Evolutionary conservation across 2,113 vertebrate species (phyloP), one percentile per base, ranked within the genome.

Genomic region (Chaenocephalus aceratus): DNA sequence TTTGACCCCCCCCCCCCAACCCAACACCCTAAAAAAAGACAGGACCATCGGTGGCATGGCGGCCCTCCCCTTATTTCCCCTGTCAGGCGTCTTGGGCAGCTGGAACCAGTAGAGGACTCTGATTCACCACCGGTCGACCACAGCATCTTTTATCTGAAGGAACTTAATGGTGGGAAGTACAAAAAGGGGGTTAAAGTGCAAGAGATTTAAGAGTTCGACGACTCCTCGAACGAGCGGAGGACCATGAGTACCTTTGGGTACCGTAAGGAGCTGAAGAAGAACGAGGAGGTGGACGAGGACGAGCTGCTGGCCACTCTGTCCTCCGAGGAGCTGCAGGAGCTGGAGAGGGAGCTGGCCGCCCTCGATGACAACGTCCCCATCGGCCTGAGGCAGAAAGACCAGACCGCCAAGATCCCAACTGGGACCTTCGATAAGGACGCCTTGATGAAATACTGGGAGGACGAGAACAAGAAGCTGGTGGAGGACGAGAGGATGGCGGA

Each of bases 201-300:
- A 41, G n/a, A 66, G 10, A n/a, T 36, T 71, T 18, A 23, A 41
- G 48, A 2, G 3, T 49, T 41, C 7, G 0, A 1, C 48, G 23
- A 34, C 16, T 70, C n/a, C 45, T 21, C 2, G 57, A 26, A 11
- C 53, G 4, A 58, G 14, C 2, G 1, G 16, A 26, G 36, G 72
- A 94, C 87, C 90, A 97, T 97, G 96, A 97, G 96, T 87, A 95
- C 94, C 84, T 97, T 96, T 87, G 96, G 97, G 81, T 96, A 97
- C 80, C 85, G 95, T 80, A 94, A 92, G 89, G 95, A 96, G 85
- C 94, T 96, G 75, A 95, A 95, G 88, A 97, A 96, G 93, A 96
- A 96, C 73, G 97, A 97, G 83, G 96, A 97, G 48, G 93, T 96
- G 58, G 96, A 97, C 15, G 97, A 97, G 88, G 97, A 97, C 1